phyloP scores from a whole-genome alignment of 2,113 vertebrate genomes.

The Petromus typicus region DNA sequence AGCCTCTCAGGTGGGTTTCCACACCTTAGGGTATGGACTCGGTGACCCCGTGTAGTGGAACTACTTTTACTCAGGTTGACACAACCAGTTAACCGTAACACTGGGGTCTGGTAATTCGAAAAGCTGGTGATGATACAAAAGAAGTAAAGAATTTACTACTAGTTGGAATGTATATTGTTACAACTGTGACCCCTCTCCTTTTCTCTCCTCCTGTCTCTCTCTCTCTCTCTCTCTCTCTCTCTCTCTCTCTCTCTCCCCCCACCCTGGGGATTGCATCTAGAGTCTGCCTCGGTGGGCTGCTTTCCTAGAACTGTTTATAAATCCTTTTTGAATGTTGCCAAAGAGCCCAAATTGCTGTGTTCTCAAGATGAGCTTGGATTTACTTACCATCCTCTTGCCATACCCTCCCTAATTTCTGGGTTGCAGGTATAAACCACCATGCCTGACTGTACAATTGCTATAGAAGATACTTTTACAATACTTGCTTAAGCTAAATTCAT shows the following conservation, averaged over 20 bases:
- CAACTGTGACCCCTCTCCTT: neutral
- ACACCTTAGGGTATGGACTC: neutral
- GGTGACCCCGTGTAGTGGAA: neutral
- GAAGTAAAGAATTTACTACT: neutral
- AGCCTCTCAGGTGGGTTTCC: neutral
- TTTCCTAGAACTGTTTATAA: neutral
- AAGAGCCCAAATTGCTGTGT: neutral
- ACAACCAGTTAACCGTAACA: neutral
- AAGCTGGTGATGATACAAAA: neutral
- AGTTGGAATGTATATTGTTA: neutral
- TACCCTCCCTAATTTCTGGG: neutral
- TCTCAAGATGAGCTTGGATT: neutral
- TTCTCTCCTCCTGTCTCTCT: neutral
- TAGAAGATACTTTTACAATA: neutral
- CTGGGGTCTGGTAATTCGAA: neutral
- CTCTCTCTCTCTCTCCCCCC: neutral
- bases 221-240: neutral
- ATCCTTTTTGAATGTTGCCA: neutral
- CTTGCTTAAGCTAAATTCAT: neutral
- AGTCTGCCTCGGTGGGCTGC: neutral
- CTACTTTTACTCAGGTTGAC: neutral
- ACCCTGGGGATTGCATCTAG: neutral
- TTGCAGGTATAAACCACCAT: neutral
- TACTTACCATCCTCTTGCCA: neutral
- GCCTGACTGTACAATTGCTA: neutral